Percentiles rank a stretch among this genome's conserved stretches.
phyloP scores from a whole-genome alignment of 2,797 vertebrate species.

The Artibeus jamaicensis region DNA sequence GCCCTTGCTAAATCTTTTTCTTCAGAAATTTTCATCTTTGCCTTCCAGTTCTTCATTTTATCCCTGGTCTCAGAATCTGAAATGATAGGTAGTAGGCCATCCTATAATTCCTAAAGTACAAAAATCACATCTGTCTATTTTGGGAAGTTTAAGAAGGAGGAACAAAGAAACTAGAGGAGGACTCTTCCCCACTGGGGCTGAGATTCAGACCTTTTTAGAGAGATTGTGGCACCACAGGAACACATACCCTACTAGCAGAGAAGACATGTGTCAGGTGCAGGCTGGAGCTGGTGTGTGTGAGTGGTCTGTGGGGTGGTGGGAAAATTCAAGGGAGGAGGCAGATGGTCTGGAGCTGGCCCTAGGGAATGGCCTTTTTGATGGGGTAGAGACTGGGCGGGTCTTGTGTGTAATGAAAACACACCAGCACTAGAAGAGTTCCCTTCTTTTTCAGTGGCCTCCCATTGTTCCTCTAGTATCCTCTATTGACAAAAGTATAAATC shows the following conservation, averaged over 20 bases:
- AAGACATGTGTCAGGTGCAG: background rate
- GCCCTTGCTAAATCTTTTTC: background rate
- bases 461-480: background rate
- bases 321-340: background rate
- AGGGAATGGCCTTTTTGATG: background rate
- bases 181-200: background rate
- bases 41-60: background rate
- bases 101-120: slow-evolving; percentile 21
- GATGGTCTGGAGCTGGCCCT: background rate
- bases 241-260: background rate
- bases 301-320: background rate
- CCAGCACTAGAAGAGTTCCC: background rate
- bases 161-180: background rate
- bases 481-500: background rate
- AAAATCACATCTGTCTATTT: background rate
- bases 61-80: slow-evolving; percentile 34
- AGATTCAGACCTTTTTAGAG: background rate
- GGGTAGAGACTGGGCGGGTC: background rate
- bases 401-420: background rate
- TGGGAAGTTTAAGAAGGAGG: background rate
- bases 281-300: background rate
- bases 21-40: background rate
- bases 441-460: background rate
- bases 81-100: background rate
- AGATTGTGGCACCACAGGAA: background rate